Evolutionary conservation across 2,797 vertebrate genomes (phyloP).

Genomic region (Cryptoprocta ferox): DNA sequence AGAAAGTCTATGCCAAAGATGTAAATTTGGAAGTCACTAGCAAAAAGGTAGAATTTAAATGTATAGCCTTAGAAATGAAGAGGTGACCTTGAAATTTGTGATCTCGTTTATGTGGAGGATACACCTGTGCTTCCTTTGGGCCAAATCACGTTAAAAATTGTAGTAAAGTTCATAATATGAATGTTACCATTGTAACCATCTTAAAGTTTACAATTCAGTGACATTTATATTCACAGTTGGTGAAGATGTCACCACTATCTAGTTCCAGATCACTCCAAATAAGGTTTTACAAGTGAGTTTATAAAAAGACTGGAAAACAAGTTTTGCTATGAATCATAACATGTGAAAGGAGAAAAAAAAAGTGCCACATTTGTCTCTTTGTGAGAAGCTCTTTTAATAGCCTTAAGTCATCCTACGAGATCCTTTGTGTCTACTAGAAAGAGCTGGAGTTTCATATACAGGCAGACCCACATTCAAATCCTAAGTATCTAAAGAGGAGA

Average conservation of each 20-base stretch:
- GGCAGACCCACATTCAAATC: not conserved
- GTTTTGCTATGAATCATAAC: conserved; percentile 42
- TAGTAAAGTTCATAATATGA: conserved; percentile 49
- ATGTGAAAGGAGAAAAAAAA: not conserved
- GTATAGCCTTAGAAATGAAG: not conserved
- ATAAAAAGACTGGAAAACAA: conserved; percentile 51
- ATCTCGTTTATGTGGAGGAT: not conserved
- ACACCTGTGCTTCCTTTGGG: not conserved
- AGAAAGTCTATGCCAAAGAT: not conserved
- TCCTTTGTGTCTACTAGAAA: not conserved
- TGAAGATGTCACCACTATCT: not conserved
- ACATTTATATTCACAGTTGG: conserved; percentile 25
- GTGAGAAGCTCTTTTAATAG: not conserved
- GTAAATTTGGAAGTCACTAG: not conserved
- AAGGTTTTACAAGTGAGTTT: conserved; percentile 43
- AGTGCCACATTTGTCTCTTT: not conserved
- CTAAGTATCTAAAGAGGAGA: not conserved
- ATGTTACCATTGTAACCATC: conserved; percentile 35
- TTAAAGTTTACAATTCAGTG: conserved; percentile 45
- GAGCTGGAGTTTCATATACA: not conserved
- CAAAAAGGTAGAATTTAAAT: conserved; percentile 46
- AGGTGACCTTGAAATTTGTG: not conserved
- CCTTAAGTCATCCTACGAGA: not conserved
- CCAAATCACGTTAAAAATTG: conserved; percentile 34
- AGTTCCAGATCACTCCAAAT: conserved; percentile 36